Base-by-base conservation (phyloP, 2,797 vertebrate species). In the Poecilia gillii region DNA sequence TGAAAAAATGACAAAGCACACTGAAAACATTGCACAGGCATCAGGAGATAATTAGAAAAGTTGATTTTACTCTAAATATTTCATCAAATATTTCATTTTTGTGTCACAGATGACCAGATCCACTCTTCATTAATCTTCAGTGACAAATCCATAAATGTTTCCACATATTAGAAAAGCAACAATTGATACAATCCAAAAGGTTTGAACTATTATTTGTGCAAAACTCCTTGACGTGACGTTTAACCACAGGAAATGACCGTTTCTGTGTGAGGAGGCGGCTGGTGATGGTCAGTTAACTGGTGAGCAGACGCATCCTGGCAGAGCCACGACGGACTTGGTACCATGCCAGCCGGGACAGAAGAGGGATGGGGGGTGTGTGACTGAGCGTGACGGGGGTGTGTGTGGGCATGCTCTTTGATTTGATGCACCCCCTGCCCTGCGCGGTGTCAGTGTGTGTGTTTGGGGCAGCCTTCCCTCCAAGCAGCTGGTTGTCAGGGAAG, bases 241-340 rank as follows among this genome's bases (percentile, higher is more conserved):
- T 18, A 33, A 16, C 13, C 3, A n/a, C 51, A 88, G 64, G 33
- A 68, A 33, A 74, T 66, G 49, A 57, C 62, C 72, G 49, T 20
- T 23, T 57, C 11, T 16, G 43, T 81, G 74, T 47, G 2, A 23
- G 81, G 55, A 78, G 83, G 82, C 4, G 59, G 73, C 59, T 72
- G 47, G 59, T 79, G 85, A 85, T 79, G 87, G 83, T 84, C 86
- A 87, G 87, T 91, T 92, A 90, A 79, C 90, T 74, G 80, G 78
- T 89, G 90, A 90, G 89, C 89, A 91, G 82, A 89, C 87, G 89
- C 74, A 88, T 80, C 77, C 90, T 89, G 90, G 91, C 91, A 90
- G 84, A 84, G 81, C 72, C 87, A 88, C 89, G 88, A 82, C 77
- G 87, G 80, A 88, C 49, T 83, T 89, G 89, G 90, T 81, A 36